These are phyloP conservation scores for Chloroclysta siterata DNA, from an alignment of 2,888 invertebrate genomes.

Conservation along the genomic window DNA sequence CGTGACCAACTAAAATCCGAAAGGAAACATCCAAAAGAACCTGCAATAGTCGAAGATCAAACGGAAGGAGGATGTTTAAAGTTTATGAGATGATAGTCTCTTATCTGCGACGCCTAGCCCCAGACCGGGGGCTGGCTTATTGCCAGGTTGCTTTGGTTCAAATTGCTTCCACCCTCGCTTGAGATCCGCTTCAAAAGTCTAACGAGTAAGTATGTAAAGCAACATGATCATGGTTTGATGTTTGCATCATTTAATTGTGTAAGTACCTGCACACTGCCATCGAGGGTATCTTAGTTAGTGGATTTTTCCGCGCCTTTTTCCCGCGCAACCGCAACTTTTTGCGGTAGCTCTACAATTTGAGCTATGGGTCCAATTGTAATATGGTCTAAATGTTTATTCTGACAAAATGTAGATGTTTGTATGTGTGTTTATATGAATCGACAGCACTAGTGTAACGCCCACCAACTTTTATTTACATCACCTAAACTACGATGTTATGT, in stretches of 20 bases:
- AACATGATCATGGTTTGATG: slow-evolving; percentile 13
- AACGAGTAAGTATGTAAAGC: slow-evolving; percentile 37
- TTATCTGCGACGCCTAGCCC: slow-evolving; percentile 66
- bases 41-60: slow-evolving; percentile 42
- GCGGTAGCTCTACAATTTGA: no score
- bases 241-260: neutral
- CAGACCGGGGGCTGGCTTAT: slow-evolving; percentile 66
- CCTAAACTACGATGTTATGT: no score
- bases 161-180: slow-evolving; percentile 65
- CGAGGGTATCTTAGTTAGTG: neutral
- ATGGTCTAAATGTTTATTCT: no score
- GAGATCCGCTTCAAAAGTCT: slow-evolving; percentile 45
- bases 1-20: slow-evolving; percentile 6
- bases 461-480: no score
- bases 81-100: slow-evolving; percentile 59
- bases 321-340: neutral
- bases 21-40: slow-evolving; percentile 29
- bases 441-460: no score
- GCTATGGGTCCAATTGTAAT: no score
- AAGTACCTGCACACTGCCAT: neutral
- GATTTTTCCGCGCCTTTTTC: neutral
- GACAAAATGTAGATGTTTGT: no score
- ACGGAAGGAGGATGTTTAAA: slow-evolving; percentile 51
- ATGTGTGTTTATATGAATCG: no score
- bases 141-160: slow-evolving; percentile 74